Evolutionary conservation across 2,113 vertebrate genomes (phyloP), one percentile per base, ranked within the genome.

Genomic region (Lepus americanus): DNA sequence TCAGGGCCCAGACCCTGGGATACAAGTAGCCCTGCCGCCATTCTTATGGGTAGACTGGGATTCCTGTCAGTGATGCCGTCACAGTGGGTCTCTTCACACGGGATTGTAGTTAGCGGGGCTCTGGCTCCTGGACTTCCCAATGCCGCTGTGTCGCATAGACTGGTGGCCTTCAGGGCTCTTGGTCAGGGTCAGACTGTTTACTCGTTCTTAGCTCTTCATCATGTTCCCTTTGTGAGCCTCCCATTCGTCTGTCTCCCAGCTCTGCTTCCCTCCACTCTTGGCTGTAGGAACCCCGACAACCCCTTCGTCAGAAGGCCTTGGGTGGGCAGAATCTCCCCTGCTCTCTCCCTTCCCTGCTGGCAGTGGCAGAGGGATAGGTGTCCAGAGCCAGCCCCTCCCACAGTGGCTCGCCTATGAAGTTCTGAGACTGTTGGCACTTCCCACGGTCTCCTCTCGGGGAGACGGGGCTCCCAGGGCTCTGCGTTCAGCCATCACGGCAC

Each of bases 131-230:
- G 81, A 9, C 1, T 14, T 29, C 31, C 86, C 44, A 33, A 59
- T 25, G 2, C 16, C 5, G 16, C 11, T 5, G n/a, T 27, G n/a
- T 27, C 20, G 1, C 14, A 55, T 31, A 5, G 11, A 63, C 6
- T 66, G 87, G 66, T 36, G 29, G 64, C 87, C 74, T 61, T 49
- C 55, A 59, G 55, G 55, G 55, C 17, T 11, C 14, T 59, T 17
- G 55, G 19, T 59, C 55, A 59, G 55, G 55, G 73, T 87, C 72
- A n/a, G 67, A 29, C 76, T 87, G 79, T 92, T 94, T 69, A 76
- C 94, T 94, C 73, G 53, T 72, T 63, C 90, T 69, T 74, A 86
- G 87, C 64, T 92, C 70, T 53, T 78, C 72, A 87, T 95, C 44
- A 3, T 0, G 29, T 87, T 92, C 66, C 80, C 44, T 84, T 82